phyloP scores from a whole-genome alignment of 2,113 vertebrate genomes.

The Lucifuga dentata region DNA sequence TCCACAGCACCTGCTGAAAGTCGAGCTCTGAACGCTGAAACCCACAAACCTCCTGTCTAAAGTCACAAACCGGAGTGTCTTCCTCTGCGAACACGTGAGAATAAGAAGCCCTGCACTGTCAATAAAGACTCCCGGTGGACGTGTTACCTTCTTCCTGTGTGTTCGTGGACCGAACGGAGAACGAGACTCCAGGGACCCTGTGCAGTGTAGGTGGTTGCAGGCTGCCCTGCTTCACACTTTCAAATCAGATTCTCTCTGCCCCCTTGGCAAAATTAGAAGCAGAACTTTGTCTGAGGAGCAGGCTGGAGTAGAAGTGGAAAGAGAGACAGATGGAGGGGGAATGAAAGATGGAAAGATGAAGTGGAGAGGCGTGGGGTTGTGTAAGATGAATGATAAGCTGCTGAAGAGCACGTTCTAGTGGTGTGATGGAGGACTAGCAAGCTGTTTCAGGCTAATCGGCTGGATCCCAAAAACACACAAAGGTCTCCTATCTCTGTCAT shows the following conservation, averaged over 20 bases:
- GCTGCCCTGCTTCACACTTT: slow-evolving; percentile 33
- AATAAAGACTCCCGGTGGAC: slow-evolving; percentile 34
- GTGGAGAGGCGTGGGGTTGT: background rate
- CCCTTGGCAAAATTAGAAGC: slow-evolving; percentile 71
- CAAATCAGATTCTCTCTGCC: slow-evolving; percentile 74
- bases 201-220: slow-evolving; percentile 45
- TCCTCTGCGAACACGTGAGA: background rate
- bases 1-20: background rate
- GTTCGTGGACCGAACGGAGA: slow-evolving; percentile 38
- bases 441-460: background rate
- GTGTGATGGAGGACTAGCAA: slow-evolving; percentile 75
- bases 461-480: background rate
- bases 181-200: background rate
- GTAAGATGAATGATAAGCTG: slow-evolving; percentile 77
- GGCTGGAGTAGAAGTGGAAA: background rate
- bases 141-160: slow-evolving; percentile 49
- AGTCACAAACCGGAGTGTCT: slow-evolving; percentile 4
- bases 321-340: slow-evolving; percentile 34
- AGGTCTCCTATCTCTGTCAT: too few relatives aligned
- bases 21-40: background rate
- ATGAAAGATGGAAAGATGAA: slow-evolving; percentile 13
- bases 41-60: background rate
- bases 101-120: slow-evolving; percentile 9
- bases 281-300: slow-evolving; percentile 52
- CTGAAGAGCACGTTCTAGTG: slow-evolving; percentile 91